Conservation (phyloP, 2,888 invertebrate species). For the Liopterus haemorrhoidalis region DNA sequence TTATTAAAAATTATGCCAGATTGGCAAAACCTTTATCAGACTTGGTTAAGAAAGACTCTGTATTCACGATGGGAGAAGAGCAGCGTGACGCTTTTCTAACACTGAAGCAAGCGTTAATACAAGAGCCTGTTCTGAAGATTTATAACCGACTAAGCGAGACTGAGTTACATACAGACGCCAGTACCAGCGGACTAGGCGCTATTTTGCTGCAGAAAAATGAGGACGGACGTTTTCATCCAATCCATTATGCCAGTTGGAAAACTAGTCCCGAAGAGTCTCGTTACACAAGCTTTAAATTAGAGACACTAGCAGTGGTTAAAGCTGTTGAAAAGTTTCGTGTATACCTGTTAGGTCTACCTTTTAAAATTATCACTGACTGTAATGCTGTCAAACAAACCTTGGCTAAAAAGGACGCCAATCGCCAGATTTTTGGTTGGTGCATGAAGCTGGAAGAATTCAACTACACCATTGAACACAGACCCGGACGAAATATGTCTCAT, state of each 20-base stretch:
- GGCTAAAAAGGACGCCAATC: too few species aligned
- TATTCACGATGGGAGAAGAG: background rate
- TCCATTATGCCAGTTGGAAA: constrained; percentile 34
- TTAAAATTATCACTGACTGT: constrained; percentile 35
- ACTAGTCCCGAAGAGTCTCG: constrained; percentile 33
- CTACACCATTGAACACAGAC: constrained; percentile 8
- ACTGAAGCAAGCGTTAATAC: background rate
- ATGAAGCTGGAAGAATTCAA: constrained; percentile 4
- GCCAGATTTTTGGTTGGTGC: background rate
- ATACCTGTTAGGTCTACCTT: constrained; percentile 32
- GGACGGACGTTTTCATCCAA: constrained; percentile 22
- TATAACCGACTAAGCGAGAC: constrained; percentile 24
- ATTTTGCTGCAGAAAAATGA: constrained; percentile 28
- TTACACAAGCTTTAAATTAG: constrained; percentile 36
- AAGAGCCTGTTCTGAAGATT: constrained; percentile 21
- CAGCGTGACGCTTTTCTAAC: background rate
- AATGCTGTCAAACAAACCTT: too few species aligned
- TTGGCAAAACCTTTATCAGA: constrained; percentile 23
- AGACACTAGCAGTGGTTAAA: constrained; percentile 35
- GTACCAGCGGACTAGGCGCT: constrained; percentile 26
- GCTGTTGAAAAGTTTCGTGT: constrained; percentile 33
- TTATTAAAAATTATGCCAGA: background rate
- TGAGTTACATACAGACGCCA: constrained; percentile 30
- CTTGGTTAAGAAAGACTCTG: constrained; percentile 13
- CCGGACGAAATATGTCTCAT: constrained; percentile 9